These are phyloP conservation scores for Myotis pilosus DNA, from an alignment of 2,797 vertebrate species.

Conservation along the genomic window DNA sequence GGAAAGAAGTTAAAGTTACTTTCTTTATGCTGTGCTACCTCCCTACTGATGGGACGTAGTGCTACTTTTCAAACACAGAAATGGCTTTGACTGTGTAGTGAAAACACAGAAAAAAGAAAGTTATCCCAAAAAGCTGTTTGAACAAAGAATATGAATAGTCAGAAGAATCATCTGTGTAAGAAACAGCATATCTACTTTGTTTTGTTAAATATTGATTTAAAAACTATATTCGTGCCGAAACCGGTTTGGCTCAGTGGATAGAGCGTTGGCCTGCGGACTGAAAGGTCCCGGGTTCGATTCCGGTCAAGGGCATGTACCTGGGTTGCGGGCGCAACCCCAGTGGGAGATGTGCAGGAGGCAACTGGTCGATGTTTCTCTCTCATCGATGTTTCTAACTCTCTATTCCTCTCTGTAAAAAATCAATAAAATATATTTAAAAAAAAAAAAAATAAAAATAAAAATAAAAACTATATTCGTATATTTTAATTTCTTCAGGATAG, in stretches of 20 bases:
- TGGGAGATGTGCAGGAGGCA: too few relatives aligned
- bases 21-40: background rate
- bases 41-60: background rate
- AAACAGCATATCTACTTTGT: background rate
- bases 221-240: background rate
- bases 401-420: too few relatives aligned
- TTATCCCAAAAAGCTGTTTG: background rate
- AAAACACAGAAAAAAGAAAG: background rate
- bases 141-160: background rate
- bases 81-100: background rate
- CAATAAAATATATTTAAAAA: too few relatives aligned
- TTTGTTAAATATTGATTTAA: conserved; percentile 20
- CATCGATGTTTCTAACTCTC: too few relatives aligned
- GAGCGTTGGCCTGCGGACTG: too few relatives aligned
- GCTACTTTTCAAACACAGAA: conserved; percentile 2
- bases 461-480: background rate
- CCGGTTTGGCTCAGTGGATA: too few relatives aligned
- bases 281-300: too few relatives aligned
- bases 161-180: background rate
- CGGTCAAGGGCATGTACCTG: too few relatives aligned
- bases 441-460: too few relatives aligned
- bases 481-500: background rate
- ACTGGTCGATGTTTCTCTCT: too few relatives aligned
- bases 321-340: too few relatives aligned
- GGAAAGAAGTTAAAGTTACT: background rate